Evolutionary conservation across 2,888 invertebrate species (phyloP), one percentile per base, ranked within the genome.

Genomic region (Terebella lapidaria): DNA sequence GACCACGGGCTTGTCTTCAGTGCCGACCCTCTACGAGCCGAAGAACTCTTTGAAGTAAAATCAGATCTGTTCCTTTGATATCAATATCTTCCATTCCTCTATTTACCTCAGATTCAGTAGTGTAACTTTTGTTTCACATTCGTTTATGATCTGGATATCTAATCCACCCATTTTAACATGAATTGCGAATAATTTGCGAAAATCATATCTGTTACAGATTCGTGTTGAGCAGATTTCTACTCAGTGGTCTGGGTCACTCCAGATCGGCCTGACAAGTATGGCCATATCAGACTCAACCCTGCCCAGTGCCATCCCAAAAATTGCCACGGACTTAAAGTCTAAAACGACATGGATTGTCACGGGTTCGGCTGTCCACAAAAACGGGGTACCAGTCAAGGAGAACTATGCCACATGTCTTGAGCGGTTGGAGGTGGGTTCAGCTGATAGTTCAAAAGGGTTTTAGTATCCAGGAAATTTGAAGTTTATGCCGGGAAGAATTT

Each of bases 221-320:
- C 85, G 87, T 59, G 86, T 95, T 35, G 94, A 94, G 77, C 89
- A 88, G 73, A 88, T 93, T 85, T 90, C 92, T 4, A 90, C 89
- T 68, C 87, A 91, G 68, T 94, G 94, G 94, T 90, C 91, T 22
- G 94, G 94, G 4, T 91, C 91, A 62, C 87, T 94, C 56, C 91
- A 92, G 83, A 88, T 94, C 68, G 92, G 92, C 2, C 89, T 94
- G 22, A 93, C 92, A 1, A 88, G 90, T 0, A 89, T 91, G 64
- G 70, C 80, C 61, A 85, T 77, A 84, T 87, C 78, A 83, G 87
- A 70, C 83, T 85, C 79, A 22, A 84, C 87, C 24, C 85, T 87
- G 70, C 83, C 86, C 64, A 61, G 77, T 65, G 72, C 68, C 15
- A 65, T 80, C n/a, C 79, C 79, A 4, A 35, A 72, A 5, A 65